Base-by-base conservation (phyloP, 2,888 invertebrate genomes). In the Osmoderma eremita region DNA sequence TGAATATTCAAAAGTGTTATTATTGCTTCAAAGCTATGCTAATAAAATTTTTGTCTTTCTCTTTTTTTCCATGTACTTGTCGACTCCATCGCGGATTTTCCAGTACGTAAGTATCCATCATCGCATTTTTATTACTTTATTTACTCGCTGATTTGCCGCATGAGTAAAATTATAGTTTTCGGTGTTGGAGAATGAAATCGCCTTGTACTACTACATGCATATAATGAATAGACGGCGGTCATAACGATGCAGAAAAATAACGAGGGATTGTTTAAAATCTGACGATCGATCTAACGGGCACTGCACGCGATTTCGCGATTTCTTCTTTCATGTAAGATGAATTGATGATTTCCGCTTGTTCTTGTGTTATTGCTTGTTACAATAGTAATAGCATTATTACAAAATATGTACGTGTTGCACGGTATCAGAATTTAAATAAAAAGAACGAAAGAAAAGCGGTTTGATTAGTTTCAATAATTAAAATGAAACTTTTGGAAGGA, bases 91-190 rank as follows among this genome's bases (percentile, higher is more conserved):
- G 20, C 30, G 63, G 64, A 56, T 63, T 50, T 67, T 58, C 54
- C 67, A 69, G 69, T 69, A 69, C 64, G 69, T 69, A 69, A 69
- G 69, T 69, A 69, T 68, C 54, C 54, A 56, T n/a, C n/a, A n/a
- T 56, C 48, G 50, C 30, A 67, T 56, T 68, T 66, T 66, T 68
- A 63, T 66, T 68, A 56, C 51, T 66, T 18, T 53, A 66, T 49
- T 66, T 54, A 49, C 53, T 69, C 56, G 30, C 13, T 39, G 20
- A 36, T 42, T 62, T 45, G 15, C 51, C 30, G 49, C 17, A 22
- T 20, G 3, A 18, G 64, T 42, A 30, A 64, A 42, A 42, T 64
- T 64, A 64, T 38, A 18, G 42, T 53, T 39, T 42, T 64, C 42
- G 30, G 6, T 39, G 53, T 45, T 17, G 6, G 18, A 41, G 36